A percentile compares a stretch with the other conserved stretches of the same genome.
Evolutionary conservation across 2,888 invertebrate species (phyloP).

Genomic region (Ganaspis brasiliensis): DNA sequence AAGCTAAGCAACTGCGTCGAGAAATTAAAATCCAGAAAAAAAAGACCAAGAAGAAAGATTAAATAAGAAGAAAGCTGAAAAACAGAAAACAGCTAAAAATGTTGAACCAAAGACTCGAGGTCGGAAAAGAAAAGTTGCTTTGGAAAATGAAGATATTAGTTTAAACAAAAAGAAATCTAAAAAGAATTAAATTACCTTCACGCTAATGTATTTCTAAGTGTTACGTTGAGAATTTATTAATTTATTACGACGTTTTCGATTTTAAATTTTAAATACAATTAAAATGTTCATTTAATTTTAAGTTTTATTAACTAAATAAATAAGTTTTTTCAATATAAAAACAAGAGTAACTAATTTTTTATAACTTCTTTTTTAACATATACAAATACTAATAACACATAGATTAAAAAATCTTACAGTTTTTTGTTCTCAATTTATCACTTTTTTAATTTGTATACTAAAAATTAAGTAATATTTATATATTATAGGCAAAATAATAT

Average conservation of each 20-base stretch:
- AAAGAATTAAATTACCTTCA: background rate
- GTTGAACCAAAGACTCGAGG: conserved; percentile 1
- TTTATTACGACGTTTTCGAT: background rate
- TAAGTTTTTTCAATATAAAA: too few relatives aligned
- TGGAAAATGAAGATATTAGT: background rate
- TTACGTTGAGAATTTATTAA: background rate
- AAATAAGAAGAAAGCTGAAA: background rate
- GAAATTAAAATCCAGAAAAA: background rate
- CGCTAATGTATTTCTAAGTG: background rate
- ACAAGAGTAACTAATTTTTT: too few relatives aligned
- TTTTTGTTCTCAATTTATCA: too few relatives aligned
- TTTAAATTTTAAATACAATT: background rate
- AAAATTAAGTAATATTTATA: too few relatives aligned
- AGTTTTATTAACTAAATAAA: background rate
- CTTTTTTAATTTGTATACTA: too few relatives aligned
- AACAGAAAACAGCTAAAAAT: background rate
- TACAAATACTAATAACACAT: too few relatives aligned
- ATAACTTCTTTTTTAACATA: too few relatives aligned
- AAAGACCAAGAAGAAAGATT: background rate
- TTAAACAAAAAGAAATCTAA: background rate
- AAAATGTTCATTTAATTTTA: background rate
- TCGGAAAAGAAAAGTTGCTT: background rate
- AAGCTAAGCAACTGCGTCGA: background rate
- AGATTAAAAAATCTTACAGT: too few relatives aligned
- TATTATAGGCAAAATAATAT: too few relatives aligned